Evolutionary conservation across 2,888 invertebrate species (phyloP).

Genomic region (Andrena fulva): DNA sequence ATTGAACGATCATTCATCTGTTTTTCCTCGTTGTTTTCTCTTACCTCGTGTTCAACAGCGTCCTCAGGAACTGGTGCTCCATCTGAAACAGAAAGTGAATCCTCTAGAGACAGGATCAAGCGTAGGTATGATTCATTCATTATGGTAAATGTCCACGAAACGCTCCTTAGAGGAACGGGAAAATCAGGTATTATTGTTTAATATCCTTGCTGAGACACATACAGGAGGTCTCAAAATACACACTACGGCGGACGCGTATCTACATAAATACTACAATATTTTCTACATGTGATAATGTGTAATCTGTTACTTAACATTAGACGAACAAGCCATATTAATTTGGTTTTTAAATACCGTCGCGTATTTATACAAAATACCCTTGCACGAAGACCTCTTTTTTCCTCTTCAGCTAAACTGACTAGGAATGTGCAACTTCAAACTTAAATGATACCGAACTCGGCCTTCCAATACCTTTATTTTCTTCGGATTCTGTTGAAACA

Average conservation of each 20-base stretch:
- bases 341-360: neutral
- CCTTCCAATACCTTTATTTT: neutral
- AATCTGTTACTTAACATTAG: neutral
- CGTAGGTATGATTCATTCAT: neutral
- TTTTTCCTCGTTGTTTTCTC: slow-evolving; percentile 40
- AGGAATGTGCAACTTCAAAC: neutral
- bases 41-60: slow-evolving; percentile 76
- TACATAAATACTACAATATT: neutral
- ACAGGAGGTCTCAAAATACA: too few relatives aligned
- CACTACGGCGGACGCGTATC: too few relatives aligned
- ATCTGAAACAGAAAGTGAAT: slow-evolving; percentile 76
- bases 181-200: neutral
- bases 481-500: neutral
- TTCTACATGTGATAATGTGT: neutral
- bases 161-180: neutral
- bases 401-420: neutral
- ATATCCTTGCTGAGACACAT: too few relatives aligned
- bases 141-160: neutral
- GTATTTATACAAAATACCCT: neutral
- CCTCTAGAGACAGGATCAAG: neutral
- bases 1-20: slow-evolving; percentile 11
- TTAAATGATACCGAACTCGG: neutral
- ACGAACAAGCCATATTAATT: slow-evolving; percentile 1
- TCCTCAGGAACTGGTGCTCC: slow-evolving; percentile 77
- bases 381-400: neutral